A percentile compares a stretch with the other conserved stretches of the same genome.
Evolutionary conservation across 2,797 vertebrate genomes (phyloP).

Genomic region (Crax fasciolata): DNA sequence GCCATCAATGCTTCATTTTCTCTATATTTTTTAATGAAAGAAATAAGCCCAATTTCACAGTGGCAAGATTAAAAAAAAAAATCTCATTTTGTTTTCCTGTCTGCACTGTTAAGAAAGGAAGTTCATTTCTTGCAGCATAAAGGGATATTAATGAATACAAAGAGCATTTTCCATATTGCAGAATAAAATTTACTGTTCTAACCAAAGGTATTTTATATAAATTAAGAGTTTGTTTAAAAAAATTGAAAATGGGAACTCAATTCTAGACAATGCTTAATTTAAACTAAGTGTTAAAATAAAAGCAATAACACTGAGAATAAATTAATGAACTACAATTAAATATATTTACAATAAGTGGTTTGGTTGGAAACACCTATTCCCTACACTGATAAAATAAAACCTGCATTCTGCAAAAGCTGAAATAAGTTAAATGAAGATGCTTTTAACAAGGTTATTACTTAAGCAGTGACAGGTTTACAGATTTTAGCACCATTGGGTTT

Average conservation of each 20-base stretch:
- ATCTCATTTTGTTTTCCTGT: slow-evolving; percentile 53
- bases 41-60: slow-evolving; percentile 69
- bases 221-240: slow-evolving; percentile 81
- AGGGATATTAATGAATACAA: slow-evolving; percentile 80
- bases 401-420: slow-evolving; percentile 82
- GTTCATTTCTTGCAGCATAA: slow-evolving; percentile 63
- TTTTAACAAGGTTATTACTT: slow-evolving; percentile 89
- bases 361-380: slow-evolving; percentile 83
- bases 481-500: slow-evolving; percentile 91
- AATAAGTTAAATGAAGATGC: slow-evolving; percentile 88
- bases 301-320: slow-evolving; percentile 84
- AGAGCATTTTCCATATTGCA: slow-evolving; percentile 72
- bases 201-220: slow-evolving; percentile 80
- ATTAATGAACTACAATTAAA: slow-evolving; percentile 86
- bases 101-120: slow-evolving; percentile 1
- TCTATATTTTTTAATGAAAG: slow-evolving; percentile 68
- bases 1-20: slow-evolving; percentile 70
- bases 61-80: slow-evolving; percentile 59
- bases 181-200: slow-evolving; percentile 76
- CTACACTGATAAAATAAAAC: slow-evolving; percentile 84
- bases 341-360: slow-evolving; percentile 86
- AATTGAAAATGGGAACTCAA: slow-evolving; percentile 78
- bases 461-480: slow-evolving; percentile 90
- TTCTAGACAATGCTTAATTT: slow-evolving; percentile 83
- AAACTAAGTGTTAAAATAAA: slow-evolving; percentile 83